Percentiles rank a stretch among this genome's conserved stretches.
Evolutionary conservation across 2,797 vertebrate species (phyloP).

Genomic region (Leucoraja ocellata): DNA sequence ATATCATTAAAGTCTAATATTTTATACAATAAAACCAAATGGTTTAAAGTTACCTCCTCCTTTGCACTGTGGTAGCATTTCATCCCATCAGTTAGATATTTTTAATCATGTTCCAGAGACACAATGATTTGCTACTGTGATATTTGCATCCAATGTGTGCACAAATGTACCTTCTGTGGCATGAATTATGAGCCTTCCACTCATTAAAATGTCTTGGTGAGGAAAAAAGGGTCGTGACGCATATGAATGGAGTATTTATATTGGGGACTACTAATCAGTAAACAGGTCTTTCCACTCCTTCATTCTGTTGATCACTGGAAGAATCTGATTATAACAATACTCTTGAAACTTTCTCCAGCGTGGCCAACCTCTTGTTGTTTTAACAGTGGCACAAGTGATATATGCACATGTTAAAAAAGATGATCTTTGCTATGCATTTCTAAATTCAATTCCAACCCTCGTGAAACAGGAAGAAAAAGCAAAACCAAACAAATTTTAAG

Average conservation of each 20-base stretch:
- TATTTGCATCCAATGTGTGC: not conserved
- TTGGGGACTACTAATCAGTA: not conserved
- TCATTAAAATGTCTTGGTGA: not conserved
- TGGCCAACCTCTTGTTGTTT: too few relatives aligned
- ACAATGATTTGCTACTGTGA: too few relatives aligned
- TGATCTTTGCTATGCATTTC: too few relatives aligned
- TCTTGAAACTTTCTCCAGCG: too few relatives aligned
- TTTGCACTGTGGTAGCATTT: not conserved
- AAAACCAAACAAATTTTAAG: not conserved
- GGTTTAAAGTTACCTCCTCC: not conserved
- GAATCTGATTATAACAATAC: not conserved
- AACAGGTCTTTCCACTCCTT: not conserved
- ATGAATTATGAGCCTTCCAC: not conserved
- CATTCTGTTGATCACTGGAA: not conserved
- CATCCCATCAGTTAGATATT: not conserved
- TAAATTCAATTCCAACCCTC: too few relatives aligned
- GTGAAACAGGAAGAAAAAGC: not conserved
- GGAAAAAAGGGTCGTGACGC: not conserved
- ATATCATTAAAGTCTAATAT: not conserved
- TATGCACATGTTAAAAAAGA: too few relatives aligned
- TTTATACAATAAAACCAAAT: not conserved
- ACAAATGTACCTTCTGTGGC: not conserved
- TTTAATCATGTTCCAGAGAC: not conserved
- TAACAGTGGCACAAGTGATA: too few relatives aligned
- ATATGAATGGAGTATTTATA: not conserved